phyloP scores from a whole-genome alignment of 2,797 vertebrate genomes.

The Dicrostonyx torquatus region DNA sequence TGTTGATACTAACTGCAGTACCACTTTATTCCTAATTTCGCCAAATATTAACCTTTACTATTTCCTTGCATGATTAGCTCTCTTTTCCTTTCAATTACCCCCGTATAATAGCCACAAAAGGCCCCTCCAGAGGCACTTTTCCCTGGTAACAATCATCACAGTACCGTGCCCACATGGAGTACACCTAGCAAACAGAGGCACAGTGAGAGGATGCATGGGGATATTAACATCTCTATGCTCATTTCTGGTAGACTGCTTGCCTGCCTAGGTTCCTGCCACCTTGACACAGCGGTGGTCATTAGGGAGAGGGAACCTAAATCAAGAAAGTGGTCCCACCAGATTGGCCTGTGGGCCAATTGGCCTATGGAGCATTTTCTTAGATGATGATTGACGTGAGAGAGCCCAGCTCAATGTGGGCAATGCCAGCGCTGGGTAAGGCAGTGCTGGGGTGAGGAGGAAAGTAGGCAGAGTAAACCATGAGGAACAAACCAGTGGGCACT shows the following conservation, averaged over 20 bases:
- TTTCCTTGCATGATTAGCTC: not conserved
- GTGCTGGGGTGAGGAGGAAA: not conserved
- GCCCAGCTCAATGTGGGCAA: not conserved
- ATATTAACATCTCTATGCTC: not conserved
- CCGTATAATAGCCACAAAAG: not conserved
- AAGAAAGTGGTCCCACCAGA: not conserved
- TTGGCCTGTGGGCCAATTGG: not conserved
- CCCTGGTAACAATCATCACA: not conserved
- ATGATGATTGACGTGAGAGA: not conserved
- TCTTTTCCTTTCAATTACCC: not conserved
- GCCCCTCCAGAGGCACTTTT: not conserved
- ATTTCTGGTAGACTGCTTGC: not conserved
- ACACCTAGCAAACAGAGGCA: not conserved
- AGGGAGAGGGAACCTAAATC: not conserved
- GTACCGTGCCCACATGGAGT: not conserved
- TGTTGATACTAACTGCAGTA: not conserved
- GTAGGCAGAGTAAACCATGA: not conserved
- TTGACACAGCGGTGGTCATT: not conserved
- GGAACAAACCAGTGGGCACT: not conserved
- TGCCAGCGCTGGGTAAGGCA: not conserved
- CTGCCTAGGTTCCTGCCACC: not conserved
- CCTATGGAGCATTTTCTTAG: not conserved
- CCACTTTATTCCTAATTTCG: not conserved
- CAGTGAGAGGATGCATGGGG: not conserved
- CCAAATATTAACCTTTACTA: conserved; percentile 17